phyloP scores from a whole-genome alignment of 2,797 vertebrate species.

The Helostoma temminkii region DNA sequence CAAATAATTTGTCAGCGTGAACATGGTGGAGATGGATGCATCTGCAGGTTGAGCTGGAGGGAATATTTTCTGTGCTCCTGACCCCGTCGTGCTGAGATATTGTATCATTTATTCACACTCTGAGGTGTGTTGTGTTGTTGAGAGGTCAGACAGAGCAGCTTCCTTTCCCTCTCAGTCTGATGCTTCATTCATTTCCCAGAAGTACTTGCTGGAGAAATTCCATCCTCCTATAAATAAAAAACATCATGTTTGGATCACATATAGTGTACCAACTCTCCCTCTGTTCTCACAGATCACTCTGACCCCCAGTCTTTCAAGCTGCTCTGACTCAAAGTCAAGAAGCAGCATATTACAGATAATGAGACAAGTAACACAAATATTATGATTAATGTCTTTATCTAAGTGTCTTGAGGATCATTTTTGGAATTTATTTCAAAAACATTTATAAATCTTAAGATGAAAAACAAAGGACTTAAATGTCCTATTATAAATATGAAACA shows the following conservation, averaged over 20 bases:
- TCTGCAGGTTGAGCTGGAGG: slow-evolving; percentile 30
- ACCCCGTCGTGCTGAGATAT: slow-evolving; percentile 30
- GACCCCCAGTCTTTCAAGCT: slow-evolving; percentile 5
- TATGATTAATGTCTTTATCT: slow-evolving; percentile 2
- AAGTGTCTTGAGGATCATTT: too few species aligned
- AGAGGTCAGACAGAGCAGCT: slow-evolving; percentile 4
- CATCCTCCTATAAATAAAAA: slow-evolving; percentile 29
- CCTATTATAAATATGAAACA: too few species aligned
- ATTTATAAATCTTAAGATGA: too few species aligned
- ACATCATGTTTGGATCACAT: slow-evolving; percentile 1
- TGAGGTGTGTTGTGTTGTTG: slow-evolving; percentile 18
- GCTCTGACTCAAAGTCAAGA: slow-evolving; percentile 34
- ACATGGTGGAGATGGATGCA: slow-evolving; percentile 35
- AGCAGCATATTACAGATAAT: slow-evolving; percentile 10
- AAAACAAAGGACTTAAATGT: too few species aligned
- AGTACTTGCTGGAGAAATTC: slow-evolving; percentile 23
- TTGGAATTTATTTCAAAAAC: too few species aligned
- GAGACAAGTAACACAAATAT: slow-evolving; percentile 29
- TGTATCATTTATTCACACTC: slow-evolving; percentile 60
- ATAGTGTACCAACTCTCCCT: background rate
- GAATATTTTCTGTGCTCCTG: slow-evolving; percentile 33
- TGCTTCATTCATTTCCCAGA: slow-evolving; percentile 62
- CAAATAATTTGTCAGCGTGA: slow-evolving; percentile 41
- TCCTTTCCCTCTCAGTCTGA: slow-evolving; percentile 1
- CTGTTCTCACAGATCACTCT: slow-evolving; percentile 11